Base-by-base conservation (phyloP, 2,888 invertebrate genomes). In the Pharmacophagus antenor region DNA sequence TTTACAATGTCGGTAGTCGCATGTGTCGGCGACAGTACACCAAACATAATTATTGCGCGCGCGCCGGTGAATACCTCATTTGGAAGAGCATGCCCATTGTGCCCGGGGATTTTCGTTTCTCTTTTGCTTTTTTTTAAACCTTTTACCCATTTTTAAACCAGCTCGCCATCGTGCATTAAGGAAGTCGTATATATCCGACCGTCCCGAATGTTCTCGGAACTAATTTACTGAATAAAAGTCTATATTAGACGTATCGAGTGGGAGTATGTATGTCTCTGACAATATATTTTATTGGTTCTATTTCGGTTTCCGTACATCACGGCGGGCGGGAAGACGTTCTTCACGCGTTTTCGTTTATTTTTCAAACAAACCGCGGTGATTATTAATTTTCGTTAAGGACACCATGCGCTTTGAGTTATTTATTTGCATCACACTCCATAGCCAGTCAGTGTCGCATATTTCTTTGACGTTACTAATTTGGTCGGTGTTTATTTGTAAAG, bases 211-310 rank as follows among this genome's bases (percentile, higher is more conserved):
- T 83, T 84, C 84, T 68, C 65, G 71, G 85, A 86, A 88, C 84
- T 82, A 84, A 85, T 86, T 85, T 83, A 77, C 74, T 77, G 75
- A 73, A 82, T 82, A 81, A 81, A 80, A 82, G 67, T 73, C 79
- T 74, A 78, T 81, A 78, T 79, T 76, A 74, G 75, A 72, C 71
- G 63, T 65, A 72, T 73, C 73, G 73, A 73, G 77, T 67, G 64
- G 67, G 64, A 65, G 70, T 67, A 67, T 71, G 72, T 70, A 69
- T 68, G 64, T 72, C 75, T 67, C 70, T 78, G 76, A 77, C 80
- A 79, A 75, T 78, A 73, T 77, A 73, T 77, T 83, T 84, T 83
- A 84, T 82, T 73, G 74, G 64, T 65, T 77, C 80, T 85, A 84
- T 85, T 81, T 82, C 73, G 71, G 77, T 62, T n/a, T 65, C 37